A percentile compares a stretch with the other conserved stretches of the same genome.
These are phyloP conservation scores for Cervus canadensis DNA, from an alignment of 2,113 vertebrate genomes.

Conservation along the genomic window DNA sequence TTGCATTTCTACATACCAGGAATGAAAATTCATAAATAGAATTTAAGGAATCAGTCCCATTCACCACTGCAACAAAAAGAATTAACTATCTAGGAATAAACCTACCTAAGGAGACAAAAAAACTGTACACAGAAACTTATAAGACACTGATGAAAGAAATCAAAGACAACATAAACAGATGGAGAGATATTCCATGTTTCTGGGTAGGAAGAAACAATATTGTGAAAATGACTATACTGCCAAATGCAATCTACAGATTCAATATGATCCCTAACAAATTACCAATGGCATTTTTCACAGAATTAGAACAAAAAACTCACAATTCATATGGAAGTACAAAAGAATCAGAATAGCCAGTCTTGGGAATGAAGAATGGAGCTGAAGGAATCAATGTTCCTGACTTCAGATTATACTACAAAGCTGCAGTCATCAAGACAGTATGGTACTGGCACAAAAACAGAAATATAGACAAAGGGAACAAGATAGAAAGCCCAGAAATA, in stretches of 20 bases:
- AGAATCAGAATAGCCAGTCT: neutral
- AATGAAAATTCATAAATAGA: neutral
- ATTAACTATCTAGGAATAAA: neutral
- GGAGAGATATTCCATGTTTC: neutral
- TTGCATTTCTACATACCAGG: neutral
- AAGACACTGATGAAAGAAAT: neutral
- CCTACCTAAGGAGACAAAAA: neutral
- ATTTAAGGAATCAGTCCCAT: neutral
- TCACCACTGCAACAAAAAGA: neutral
- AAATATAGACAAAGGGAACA: neutral
- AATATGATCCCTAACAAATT: neutral
- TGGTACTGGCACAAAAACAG: neutral
- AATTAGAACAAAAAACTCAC: neutral
- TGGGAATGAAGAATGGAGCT: neutral
- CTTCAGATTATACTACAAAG: neutral
- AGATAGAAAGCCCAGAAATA: neutral
- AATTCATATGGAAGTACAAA: neutral
- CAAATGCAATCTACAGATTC: neutral
- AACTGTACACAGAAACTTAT: neutral
- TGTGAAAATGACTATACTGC: neutral
- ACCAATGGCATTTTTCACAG: neutral
- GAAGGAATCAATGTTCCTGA: neutral
- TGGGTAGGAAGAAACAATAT: neutral
- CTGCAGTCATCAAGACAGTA: neutral
- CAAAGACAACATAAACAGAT: neutral